phyloP scores from a whole-genome alignment of 2,888 invertebrate species.

The Macrophya alboannulata region DNA sequence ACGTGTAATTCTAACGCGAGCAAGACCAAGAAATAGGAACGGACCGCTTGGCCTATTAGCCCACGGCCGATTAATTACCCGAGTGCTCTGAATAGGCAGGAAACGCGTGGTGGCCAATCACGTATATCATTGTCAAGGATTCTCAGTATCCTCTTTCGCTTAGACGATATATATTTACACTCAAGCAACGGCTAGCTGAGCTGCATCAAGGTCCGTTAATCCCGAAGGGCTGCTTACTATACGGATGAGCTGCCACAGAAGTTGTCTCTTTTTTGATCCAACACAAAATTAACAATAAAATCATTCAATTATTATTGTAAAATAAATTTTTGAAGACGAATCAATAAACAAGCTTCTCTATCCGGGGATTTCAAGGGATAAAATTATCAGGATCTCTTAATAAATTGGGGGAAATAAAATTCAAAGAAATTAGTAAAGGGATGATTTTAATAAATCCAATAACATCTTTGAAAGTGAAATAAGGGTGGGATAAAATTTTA shows the following conservation, averaged over 20 bases:
- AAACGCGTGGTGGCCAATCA: conserved; percentile 31
- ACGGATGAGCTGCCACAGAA: background rate
- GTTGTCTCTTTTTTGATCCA: background rate
- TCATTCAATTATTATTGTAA: background rate
- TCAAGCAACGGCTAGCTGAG: background rate
- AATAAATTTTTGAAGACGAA: background rate
- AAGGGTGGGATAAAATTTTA: background rate
- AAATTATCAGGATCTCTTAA: background rate
- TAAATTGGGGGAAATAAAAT: background rate
- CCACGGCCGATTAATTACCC: conserved; percentile 35
- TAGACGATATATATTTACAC: conserved; percentile 26
- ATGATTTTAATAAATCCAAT: background rate
- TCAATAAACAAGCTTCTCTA: background rate
- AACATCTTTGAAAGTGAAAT: background rate
- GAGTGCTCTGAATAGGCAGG: conserved; percentile 34
- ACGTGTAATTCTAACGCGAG: conserved; percentile 27
- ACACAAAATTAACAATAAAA: background rate
- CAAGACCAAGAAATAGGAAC: conserved; percentile 22
- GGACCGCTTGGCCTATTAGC: conserved; percentile 21
- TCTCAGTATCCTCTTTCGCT: conserved; percentile 41
- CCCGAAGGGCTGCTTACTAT: background rate
- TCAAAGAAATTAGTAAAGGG: background rate
- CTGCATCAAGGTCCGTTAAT: conserved; percentile 29
- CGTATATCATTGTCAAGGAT: conserved; percentile 44
- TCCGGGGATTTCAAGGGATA: background rate